phyloP scores from a whole-genome alignment of 1,140 invertebrate species.

The Drosophila rufa region DNA sequence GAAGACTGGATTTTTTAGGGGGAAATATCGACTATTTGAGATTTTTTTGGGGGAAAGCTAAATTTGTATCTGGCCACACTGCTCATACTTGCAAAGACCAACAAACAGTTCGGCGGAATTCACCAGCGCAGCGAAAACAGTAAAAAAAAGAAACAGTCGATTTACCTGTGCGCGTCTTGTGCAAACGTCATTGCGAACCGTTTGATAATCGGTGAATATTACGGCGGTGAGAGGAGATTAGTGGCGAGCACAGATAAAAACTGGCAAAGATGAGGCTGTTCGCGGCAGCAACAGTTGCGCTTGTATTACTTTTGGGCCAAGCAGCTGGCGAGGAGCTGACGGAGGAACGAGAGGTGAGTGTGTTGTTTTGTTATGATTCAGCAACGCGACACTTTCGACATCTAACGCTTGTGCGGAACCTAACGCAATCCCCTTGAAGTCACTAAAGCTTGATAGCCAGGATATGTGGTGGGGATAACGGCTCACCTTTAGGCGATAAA shows the following conservation, averaged over 20 bases:
- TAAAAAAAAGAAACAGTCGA: conserved; percentile 13
- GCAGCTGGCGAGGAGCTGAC: conserved; percentile 51
- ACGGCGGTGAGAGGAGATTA: background rate
- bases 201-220: background rate
- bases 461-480: conserved; percentile 26
- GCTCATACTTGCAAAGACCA: conserved; percentile 28
- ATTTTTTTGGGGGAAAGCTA: too few species aligned
- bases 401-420: conserved; percentile 63
- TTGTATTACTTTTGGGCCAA: conserved; percentile 62
- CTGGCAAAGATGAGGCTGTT: conserved; percentile 67
- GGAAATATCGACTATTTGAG: too few species aligned
- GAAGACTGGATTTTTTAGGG: too few species aligned
- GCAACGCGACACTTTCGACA: conserved; percentile 50
- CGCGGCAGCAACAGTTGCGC: conserved; percentile 79
- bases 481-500: conserved; percentile 38
- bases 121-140: conserved; percentile 5
- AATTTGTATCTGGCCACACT: too few species aligned
- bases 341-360: conserved; percentile 62
- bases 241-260: background rate
- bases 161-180: conserved; percentile 31
- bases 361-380: conserved; percentile 68
- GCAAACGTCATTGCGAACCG: conserved; percentile 22
- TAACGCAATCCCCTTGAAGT: conserved; percentile 40
- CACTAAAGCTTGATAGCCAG: conserved; percentile 39
- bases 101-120: conserved; percentile 26